Base-by-base conservation (phyloP, 1,140 invertebrate genomes). In the Sycophaga agraensis region DNA sequence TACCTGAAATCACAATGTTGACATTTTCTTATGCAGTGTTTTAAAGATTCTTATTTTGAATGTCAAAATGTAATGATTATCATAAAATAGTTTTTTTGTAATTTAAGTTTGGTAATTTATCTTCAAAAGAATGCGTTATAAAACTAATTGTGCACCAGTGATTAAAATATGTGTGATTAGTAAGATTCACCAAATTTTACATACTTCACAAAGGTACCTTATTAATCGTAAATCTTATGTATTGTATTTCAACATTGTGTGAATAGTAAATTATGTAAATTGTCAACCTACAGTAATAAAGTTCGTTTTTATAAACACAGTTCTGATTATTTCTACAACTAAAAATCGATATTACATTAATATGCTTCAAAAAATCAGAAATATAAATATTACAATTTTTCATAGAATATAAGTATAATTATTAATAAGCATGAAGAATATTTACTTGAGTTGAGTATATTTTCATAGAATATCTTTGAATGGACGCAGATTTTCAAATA, bases 201-300 rank as follows among this genome's bases (percentile, higher is more conserved):
- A 69, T 64, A 73, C 75, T 78, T 77, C 75, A 70, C 49, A 66
- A 76, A 77, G 75, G 75, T 78, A 79, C 75, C 75, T 78, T 73
- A 68, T 65, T 59, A 70, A 71, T 66, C 14, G 17, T 60, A 60
- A 28, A 21, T 14, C 37, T 59, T 31, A n/a, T 40, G 24, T 49
- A 31, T 28, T 49, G 34, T 49, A 39, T n/a, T n/a, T 57, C 19
- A 21, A 31, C 9, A 9, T 31, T 45, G 24, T 49, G 39, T 50
- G 16, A 35, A 35, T 34, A 22, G 16, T 21, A 57, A 35, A 14
- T 24, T 24, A 9, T 46, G 42, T 57, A 46, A 22, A 24, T 35
- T 28, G 46, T 6, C 8, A 17, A 19, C 14, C 1, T 21, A 16
- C 0, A 11, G 14, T 19, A 49, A 50, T 21, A 35, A 53, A 49